Evolutionary conservation across 64 coral and sea anemone genomes (phyloP), one percentile per base, ranked within the genome.

Genomic region (Hydrozoanthus tunicans): DNA sequence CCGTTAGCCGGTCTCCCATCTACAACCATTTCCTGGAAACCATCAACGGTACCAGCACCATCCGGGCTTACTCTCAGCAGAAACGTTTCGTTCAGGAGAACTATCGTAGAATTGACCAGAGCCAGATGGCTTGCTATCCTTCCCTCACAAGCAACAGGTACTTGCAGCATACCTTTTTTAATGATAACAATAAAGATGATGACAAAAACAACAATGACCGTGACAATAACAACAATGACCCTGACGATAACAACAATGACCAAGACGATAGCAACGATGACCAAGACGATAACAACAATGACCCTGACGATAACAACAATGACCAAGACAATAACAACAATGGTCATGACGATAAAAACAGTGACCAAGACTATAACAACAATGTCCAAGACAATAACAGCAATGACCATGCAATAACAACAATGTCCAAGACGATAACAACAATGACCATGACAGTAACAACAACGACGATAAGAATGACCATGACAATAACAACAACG

Each of bases 1-100:
- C 95, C 56, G 95, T 93, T 0, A 96, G 92, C 57, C 81, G 92
- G 15, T 96, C 95, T 59, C 95, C 95, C n/a, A 90, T 96, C 55
- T 93, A 96, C 82, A 96, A 86, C 83, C 83, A 96, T 77, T 96
- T 96, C 66, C 24, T 93, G 51, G 95, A 96, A 67, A 93, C 95
- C 2, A 93, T 96, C 77, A 93, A 66, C 15, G 95, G 95, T 6
- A 79, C 59, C 23, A 90, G 68, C 12, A 96, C 92, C 8, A 81
- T 96, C 60, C 92, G 92, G 24, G 95, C 95, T 11, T 96, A 93
- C 62, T 89, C 91, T 56, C 95, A 96, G 83, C 95, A 96, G 64
- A 83, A 91, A 75, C 89, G 82, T 54, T 96, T 96, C 78, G 89
- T 89, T 64, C 92, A 84, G 59, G 95, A 92, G 66, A 96, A 89